Base-by-base conservation (phyloP, 1,140 invertebrate species). In the Zaprionus gabonicus region DNA sequence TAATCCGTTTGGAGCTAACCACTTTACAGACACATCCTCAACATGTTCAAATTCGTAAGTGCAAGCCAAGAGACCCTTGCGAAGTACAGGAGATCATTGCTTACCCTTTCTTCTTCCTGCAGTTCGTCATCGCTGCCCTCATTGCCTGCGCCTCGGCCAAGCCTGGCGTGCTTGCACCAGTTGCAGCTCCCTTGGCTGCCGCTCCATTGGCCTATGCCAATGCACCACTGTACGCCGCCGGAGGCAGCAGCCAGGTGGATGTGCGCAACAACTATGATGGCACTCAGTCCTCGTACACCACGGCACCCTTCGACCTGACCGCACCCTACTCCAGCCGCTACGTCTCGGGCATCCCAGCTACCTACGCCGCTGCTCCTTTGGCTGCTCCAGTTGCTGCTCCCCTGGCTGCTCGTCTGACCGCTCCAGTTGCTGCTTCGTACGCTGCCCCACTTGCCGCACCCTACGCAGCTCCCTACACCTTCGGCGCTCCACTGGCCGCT, bases 261-360 rank as follows among this genome's bases (percentile, higher is more conserved):
- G 77, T 92, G 1, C 86, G 91, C 63, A 78, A 92, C 70, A 92
- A 92, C 71, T 92, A 79, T 31, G 91, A 92, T 56, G 88, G 91
- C 64, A 88, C 79, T 15, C 77, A 83, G 7, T 92, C 91, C 17
- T 92, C 91, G 12, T 92, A 92, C 83, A 92, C 93, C 34, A 91
- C 92, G 0, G 90, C 87, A 9, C 91, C 90, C 10, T 92, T 92
- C 23, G 81, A 82, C 55, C 91, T 91, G 63, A 59, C 81, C 20
- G 75, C 63, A n/a, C 94, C 94, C 71, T 93, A 93, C 72, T 93
- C 93, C 27, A 94, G 94, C 82, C 93, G 94, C 20, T 94, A 94
- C 68, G 84, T 83, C 57, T 90, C 86, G 25, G 85, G 85, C 3
- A 72, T 90, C n/a, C 85, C 85, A 28, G 81, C 85, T 57, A 79